Conservation (phyloP, 2,113 vertebrate species). For the Tetraodon nigroviridis region DNA sequence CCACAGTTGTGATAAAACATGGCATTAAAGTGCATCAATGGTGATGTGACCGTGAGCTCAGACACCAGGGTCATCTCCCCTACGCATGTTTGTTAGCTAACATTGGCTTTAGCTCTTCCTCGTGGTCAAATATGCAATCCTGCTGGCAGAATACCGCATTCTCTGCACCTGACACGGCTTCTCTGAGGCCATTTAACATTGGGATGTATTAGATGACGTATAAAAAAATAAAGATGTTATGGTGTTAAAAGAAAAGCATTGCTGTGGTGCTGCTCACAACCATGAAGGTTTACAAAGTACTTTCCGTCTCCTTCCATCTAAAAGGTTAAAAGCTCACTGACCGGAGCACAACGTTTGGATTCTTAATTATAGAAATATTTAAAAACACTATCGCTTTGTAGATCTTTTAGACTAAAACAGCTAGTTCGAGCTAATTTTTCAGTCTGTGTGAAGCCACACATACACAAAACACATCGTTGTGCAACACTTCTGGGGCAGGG, state of each 20-base stretch:
- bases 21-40: slow-evolving; percentile 62
- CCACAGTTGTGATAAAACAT: slow-evolving; percentile 17
- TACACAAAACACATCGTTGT: slow-evolving; percentile 46
- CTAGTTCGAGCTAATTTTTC: slow-evolving; percentile 71
- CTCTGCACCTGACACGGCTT: no score
- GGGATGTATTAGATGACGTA: slow-evolving; percentile 2
- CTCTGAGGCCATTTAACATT: no score
- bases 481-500: slow-evolving; percentile 31
- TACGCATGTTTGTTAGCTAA: neutral
- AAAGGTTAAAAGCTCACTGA: slow-evolving; percentile 41
- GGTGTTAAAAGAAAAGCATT: slow-evolving; percentile 23
- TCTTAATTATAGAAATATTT: slow-evolving; percentile 58
- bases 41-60: slow-evolving; percentile 13
- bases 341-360: slow-evolving; percentile 45
- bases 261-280: neutral
- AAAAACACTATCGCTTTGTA: slow-evolving; percentile 41
- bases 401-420: slow-evolving; percentile 62
- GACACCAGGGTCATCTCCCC: no score
- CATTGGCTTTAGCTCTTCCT: no score
- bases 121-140: no score
- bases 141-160: no score
- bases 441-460: slow-evolving; percentile 55
- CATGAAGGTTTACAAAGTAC: slow-evolving; percentile 24
- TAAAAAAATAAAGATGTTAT: slow-evolving; percentile 11
- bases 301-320: slow-evolving; percentile 20